Conservation (phyloP, 2,797 vertebrate species). For the Hapalemur alaotrensis region DNA sequence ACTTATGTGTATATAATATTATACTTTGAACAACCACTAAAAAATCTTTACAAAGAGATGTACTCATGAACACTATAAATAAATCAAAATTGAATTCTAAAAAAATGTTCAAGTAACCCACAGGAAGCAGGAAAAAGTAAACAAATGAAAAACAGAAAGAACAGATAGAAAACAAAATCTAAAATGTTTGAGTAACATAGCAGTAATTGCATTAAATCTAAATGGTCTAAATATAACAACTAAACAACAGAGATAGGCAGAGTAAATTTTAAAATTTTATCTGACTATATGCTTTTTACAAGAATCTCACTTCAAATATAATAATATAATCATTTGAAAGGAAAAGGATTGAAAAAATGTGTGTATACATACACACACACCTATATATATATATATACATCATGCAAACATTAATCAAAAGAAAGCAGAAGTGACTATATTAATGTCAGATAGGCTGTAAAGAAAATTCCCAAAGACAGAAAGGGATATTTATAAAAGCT, state of each 20-base stretch:
- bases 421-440: neutral
- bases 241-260: neutral
- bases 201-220: neutral
- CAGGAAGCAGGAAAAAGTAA: neutral
- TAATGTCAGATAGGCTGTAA: neutral
- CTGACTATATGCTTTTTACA: neutral
- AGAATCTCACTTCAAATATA: neutral
- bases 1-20: neutral
- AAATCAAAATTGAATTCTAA: neutral
- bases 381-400: too few species aligned
- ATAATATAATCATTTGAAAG: neutral
- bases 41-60: neutral
- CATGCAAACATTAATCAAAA: neutral
- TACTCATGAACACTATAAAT: neutral
- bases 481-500: neutral
- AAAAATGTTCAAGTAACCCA: neutral
- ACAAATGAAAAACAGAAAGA: neutral
- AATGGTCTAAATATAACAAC: neutral
- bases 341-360: neutral
- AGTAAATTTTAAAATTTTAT: neutral
- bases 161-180: neutral
- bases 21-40: neutral
- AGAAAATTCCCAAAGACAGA: neutral
- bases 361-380: too few species aligned
- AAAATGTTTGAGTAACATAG: neutral